Evolutionary conservation across 2,113 vertebrate species (phyloP).

Genomic region (Hydrolagus affinis): DNA sequence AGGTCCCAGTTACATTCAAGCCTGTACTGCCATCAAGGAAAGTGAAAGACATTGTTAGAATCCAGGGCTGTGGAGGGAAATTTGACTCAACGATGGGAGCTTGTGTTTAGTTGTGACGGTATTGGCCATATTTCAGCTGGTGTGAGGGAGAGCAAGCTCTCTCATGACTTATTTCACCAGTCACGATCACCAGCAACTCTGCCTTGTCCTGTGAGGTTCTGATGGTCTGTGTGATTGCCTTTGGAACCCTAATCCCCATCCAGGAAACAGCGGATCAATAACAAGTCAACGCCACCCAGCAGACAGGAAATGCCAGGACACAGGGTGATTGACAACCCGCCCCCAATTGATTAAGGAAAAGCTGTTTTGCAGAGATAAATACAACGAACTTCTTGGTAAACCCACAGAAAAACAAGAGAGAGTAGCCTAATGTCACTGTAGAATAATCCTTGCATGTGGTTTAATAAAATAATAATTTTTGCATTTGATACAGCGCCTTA

Average conservation of each 20-base stretch:
- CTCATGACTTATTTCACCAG: not conserved
- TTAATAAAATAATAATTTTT: too few relatives aligned
- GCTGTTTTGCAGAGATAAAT: not conserved
- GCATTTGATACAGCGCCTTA: too few relatives aligned
- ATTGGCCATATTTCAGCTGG: not conserved
- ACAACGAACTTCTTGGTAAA: not conserved
- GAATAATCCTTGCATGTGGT: too few relatives aligned
- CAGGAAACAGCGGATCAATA: not conserved
- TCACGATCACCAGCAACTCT: not conserved
- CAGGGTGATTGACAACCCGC: not conserved
- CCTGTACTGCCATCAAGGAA: too few relatives aligned
- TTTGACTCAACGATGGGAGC: too few relatives aligned
- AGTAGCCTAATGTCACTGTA: too few relatives aligned
- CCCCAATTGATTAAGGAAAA: not conserved
- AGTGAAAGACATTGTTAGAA: too few relatives aligned
- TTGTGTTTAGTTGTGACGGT: not conserved
- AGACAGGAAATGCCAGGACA: not conserved
- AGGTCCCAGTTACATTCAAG: too few relatives aligned
- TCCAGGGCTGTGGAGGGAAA: too few relatives aligned
- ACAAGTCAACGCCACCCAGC: not conserved
- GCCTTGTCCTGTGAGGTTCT: not conserved
- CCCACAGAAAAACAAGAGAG: not conserved
- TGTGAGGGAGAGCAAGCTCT: too few relatives aligned
- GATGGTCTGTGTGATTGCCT: not conserved
- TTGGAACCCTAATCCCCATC: not conserved